Conservation (phyloP, 2,888 invertebrate species). For the Nymphalis c-album region DNA sequence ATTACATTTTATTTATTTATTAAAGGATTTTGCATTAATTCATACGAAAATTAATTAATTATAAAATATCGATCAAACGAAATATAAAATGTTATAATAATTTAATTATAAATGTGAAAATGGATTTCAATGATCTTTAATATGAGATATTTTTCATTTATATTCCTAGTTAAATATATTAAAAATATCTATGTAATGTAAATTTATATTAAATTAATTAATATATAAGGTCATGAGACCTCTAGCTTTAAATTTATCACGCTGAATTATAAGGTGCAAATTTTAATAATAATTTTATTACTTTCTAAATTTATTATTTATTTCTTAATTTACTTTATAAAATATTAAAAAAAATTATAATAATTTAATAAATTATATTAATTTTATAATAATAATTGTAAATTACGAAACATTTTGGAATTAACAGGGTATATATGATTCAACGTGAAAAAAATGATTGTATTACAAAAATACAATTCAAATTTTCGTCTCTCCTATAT, state of each 20-base stretch:
- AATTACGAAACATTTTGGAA: constrained; percentile 33
- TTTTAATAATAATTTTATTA: constrained; percentile 33
- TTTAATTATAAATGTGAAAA: not conserved
- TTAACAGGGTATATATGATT: constrained; percentile 39
- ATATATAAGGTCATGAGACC: constrained; percentile 6
- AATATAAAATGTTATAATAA: too few species aligned
- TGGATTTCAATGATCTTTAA: constrained; percentile 48
- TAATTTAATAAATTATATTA: not conserved
- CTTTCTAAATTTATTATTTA: constrained; percentile 27
- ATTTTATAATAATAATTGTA: constrained; percentile 9
- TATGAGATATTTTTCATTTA: constrained; percentile 40
- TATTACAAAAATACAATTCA: not conserved
- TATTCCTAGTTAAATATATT: constrained; percentile 32
- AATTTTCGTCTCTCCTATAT: too few species aligned
- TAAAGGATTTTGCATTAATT: too few species aligned
- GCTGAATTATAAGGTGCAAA: constrained; percentile 73
- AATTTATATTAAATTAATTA: constrained; percentile 33
- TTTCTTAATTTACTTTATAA: constrained; percentile 9
- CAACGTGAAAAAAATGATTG: not conserved
- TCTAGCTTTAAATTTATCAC: constrained; percentile 48
- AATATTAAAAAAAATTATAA: not conserved
- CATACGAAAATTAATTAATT: too few species aligned
- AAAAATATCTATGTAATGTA: constrained; percentile 27
- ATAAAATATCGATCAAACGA: too few species aligned
- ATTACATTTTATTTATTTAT: not conserved